A percentile compares a stretch with the other conserved stretches of the same genome.
Evolutionary conservation across 1,140 invertebrate species (phyloP).

Genomic region (Holcopasites calliopsidis): DNA sequence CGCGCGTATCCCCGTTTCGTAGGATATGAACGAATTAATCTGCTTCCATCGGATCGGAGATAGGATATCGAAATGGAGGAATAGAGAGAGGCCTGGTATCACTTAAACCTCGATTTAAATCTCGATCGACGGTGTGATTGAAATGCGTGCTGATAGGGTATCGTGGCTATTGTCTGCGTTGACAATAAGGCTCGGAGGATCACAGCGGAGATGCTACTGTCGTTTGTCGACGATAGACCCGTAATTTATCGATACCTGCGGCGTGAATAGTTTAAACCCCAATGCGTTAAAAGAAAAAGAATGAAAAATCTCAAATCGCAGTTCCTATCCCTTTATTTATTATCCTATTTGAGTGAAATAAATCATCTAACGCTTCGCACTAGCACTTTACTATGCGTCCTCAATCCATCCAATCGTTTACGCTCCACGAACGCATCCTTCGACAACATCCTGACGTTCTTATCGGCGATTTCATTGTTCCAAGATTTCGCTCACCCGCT

Average conservation of each 20-base stretch:
- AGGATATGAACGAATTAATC: conserved; percentile 27
- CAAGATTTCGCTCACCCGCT: conserved; percentile 47
- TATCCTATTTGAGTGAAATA: no score
- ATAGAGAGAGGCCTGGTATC: conserved; percentile 18
- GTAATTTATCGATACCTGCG: conserved; percentile 25
- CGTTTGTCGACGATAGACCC: conserved; percentile 3
- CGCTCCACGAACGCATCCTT: not conserved
- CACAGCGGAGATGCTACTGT: conserved; percentile 21
- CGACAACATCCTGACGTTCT: conserved; percentile 49
- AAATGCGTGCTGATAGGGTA: conserved; percentile 32
- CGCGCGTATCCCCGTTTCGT: conserved; percentile 2
- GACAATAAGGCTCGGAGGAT: conserved; percentile 30
- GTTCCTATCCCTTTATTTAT: no score
- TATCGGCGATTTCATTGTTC: conserved; percentile 64
- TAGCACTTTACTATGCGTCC: no score
- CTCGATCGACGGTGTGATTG: conserved; percentile 39
- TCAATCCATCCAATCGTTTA: not conserved
- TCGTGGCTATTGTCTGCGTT: conserved; percentile 25
- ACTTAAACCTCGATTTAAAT: conserved; percentile 45
- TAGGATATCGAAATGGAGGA: conserved; percentile 16
- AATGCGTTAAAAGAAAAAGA: not conserved
- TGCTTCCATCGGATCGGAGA: conserved; percentile 11
- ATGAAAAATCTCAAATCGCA: not conserved
- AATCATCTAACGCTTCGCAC: no score
- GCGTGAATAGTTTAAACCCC: not conserved